Evolutionary conservation across 2,797 vertebrate genomes (phyloP).

Genomic region (Kryptopterus vitreolus): DNA sequence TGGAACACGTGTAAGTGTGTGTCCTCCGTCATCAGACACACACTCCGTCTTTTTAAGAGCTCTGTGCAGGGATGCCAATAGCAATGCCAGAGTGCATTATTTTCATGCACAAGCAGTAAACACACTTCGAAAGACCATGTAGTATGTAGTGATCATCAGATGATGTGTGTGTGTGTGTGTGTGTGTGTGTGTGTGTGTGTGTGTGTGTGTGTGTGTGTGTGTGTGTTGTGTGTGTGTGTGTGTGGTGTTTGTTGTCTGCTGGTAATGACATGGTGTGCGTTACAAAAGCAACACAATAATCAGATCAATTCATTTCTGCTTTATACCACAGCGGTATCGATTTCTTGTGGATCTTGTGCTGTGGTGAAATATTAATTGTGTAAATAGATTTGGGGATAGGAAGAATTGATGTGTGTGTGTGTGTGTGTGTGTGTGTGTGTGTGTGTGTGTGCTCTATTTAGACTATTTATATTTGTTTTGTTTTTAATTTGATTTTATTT

Average conservation of each 20-base stretch:
- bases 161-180: background rate
- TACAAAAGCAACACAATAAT: background rate
- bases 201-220: conserved; percentile 15
- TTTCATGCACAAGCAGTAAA: conserved; percentile 10
- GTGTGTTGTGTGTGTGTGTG: conserved; percentile 18
- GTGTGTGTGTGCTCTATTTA: too few species aligned
- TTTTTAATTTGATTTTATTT: too few species aligned
- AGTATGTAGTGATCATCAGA: background rate
- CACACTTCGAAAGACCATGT: background rate
- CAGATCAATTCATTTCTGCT: background rate
- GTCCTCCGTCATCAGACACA: conserved; percentile 28
- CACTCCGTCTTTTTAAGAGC: conserved; percentile 37
- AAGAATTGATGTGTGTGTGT: too few species aligned
- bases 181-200: background rate
- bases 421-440: too few species aligned
- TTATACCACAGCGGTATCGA: background rate
- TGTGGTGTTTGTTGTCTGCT: background rate
- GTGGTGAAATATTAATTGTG: too few species aligned
- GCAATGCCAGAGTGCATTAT: conserved; percentile 29
- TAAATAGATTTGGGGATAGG: too few species aligned
- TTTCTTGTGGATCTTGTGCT: background rate
- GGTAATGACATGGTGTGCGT: too few species aligned
- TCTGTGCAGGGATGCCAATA: conserved; percentile 28
- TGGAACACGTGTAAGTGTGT: conserved; percentile 19
- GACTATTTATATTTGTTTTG: too few species aligned